Conservation (phyloP, 2,888 invertebrate species). For the Tenthredo amoena region DNA sequence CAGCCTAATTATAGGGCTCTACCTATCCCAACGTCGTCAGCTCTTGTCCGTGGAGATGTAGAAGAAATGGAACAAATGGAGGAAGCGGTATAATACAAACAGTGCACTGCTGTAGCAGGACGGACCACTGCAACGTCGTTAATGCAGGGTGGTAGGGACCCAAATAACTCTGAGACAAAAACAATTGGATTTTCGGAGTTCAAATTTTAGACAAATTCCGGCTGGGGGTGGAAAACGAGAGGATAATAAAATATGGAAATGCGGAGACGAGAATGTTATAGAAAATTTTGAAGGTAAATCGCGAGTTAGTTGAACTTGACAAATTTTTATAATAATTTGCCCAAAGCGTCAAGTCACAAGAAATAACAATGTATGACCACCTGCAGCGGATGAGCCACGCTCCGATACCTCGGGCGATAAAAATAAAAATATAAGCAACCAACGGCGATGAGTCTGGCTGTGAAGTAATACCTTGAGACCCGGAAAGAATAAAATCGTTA, state of each 20-base stretch:
- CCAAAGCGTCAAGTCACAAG: too few species aligned
- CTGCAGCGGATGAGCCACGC: not conserved
- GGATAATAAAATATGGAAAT: not conserved
- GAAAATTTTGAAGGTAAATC: not conserved
- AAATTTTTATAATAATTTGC: not conserved
- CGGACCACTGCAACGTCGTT: constrained; percentile 46
- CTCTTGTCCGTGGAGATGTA: constrained; percentile 22
- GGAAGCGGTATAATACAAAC: constrained; percentile 18
- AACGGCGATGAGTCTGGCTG: constrained; percentile 38
- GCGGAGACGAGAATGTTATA: not conserved
- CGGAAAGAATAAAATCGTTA: constrained; percentile 48
- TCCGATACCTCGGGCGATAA: constrained; percentile 23
- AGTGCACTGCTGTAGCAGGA: not conserved
- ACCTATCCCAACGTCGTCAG: constrained; percentile 41
- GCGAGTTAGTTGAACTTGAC: not conserved
- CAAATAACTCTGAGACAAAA: constrained; percentile 45
- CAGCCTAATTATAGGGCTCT: constrained; percentile 46
- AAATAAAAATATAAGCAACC: constrained; percentile 6
- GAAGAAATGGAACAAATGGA: constrained; percentile 41
- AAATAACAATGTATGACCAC: constrained; percentile 4
- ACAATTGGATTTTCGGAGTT: constrained; percentile 1
- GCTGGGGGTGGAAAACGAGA: not conserved
- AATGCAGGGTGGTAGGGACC: constrained; percentile 34
- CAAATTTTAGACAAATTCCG: not conserved
- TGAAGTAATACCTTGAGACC: constrained; percentile 26